These are phyloP conservation scores for Serranus cabrilla DNA, from an alignment of 2,797 vertebrate species.

Conservation along the genomic window DNA sequence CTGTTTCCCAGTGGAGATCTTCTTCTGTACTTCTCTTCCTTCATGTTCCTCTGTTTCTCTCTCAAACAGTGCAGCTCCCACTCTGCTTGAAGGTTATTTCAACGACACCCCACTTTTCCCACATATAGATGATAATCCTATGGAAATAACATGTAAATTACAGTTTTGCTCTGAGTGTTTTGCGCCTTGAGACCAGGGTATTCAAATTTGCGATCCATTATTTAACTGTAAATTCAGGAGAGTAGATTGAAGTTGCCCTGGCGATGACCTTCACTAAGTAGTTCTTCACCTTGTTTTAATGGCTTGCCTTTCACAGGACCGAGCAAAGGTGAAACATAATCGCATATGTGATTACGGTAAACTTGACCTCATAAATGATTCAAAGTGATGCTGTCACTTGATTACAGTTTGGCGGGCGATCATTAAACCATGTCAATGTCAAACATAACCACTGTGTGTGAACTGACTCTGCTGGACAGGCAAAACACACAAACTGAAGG, in stretches of 20 bases:
- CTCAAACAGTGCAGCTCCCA: background rate
- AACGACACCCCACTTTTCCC: constrained; percentile 22
- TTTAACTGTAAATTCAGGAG: constrained; percentile 26
- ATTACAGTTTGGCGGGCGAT: constrained; percentile 30
- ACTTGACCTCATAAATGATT: constrained; percentile 61
- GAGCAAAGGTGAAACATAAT: constrained; percentile 42
- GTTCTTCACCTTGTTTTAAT: constrained; percentile 41
- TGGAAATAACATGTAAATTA: constrained; percentile 61
- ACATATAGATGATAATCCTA: constrained; percentile 51
- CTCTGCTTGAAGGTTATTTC: constrained; percentile 42
- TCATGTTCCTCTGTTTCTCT: background rate
- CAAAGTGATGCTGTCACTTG: constrained; percentile 41
- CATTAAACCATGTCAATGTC: constrained; percentile 39
- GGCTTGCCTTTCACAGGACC: constrained; percentile 13
- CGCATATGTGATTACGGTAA: constrained; percentile 42
- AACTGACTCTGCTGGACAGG: constrained; percentile 27
- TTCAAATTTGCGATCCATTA: constrained; percentile 27
- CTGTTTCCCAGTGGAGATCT: constrained; percentile 2
- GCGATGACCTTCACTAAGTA: constrained; percentile 42
- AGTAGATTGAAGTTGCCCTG: constrained; percentile 41
- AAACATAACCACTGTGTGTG: constrained; percentile 12
- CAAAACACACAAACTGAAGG: constrained; percentile 16
- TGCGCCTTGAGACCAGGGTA: background rate
- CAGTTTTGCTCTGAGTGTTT: constrained; percentile 12
- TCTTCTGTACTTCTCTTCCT: background rate